Percentiles rank a stretch among this genome's conserved stretches.
Evolutionary conservation across 2,888 invertebrate species (phyloP).

Genomic region (Sminthurides aquaticus): DNA sequence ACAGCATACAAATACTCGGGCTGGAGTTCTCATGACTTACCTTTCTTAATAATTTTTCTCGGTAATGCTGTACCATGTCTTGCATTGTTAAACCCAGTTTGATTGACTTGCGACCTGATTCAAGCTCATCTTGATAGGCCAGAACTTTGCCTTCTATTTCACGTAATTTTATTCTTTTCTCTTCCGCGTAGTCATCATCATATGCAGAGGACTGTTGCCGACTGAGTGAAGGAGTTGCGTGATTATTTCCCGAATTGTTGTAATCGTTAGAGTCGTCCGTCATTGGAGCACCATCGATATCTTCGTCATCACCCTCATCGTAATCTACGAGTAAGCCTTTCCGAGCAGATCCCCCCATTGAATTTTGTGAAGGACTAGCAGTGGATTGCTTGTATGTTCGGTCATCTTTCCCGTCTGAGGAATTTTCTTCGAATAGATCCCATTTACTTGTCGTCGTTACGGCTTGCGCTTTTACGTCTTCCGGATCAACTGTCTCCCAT

Average conservation of each 20-base stretch:
- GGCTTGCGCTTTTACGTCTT: conserved; percentile 69
- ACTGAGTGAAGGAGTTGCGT: background rate
- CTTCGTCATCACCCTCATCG: conserved; percentile 49
- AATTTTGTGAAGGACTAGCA: conserved; percentile 36
- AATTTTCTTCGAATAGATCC: conserved; percentile 62
- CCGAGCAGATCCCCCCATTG: background rate
- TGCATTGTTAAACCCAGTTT: conserved; percentile 66
- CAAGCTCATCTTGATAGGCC: conserved; percentile 92
- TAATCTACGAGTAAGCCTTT: conserved; percentile 45
- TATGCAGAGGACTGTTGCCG: background rate
- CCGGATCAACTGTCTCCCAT: conserved; percentile 94
- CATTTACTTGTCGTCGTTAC: conserved; percentile 76
- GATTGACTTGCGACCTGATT: conserved; percentile 67
- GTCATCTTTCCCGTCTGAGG: conserved; percentile 37
- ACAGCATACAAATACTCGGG: no score
- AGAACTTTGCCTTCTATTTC: conserved; percentile 93
- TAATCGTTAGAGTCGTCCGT: conserved; percentile 43
- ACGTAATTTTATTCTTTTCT: conserved; percentile 66
- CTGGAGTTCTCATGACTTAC: no score
- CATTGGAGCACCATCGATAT: conserved; percentile 48
- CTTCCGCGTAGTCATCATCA: conserved; percentile 54
- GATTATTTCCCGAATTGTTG: conserved; percentile 16
- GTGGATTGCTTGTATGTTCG: background rate
- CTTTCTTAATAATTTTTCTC: conserved; percentile 79
- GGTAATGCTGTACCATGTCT: conserved; percentile 83